phyloP scores from a whole-genome alignment of 2,888 invertebrate species.

The Orchestes rusci region DNA sequence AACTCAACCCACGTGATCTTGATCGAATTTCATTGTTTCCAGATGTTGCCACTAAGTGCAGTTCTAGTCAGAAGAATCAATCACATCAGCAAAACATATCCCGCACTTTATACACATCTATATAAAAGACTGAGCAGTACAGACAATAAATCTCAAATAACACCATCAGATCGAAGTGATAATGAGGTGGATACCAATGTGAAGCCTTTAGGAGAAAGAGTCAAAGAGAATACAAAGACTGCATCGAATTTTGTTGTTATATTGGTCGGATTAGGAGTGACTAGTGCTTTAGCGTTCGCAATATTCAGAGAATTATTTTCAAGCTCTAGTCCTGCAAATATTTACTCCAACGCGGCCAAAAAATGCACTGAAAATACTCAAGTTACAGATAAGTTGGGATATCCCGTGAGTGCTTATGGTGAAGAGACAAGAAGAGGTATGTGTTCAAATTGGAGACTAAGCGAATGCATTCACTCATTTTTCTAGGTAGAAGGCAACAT shows the following conservation, averaged over 20 bases:
- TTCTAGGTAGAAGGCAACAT: slow-evolving; percentile 49
- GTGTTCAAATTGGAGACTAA: slow-evolving; percentile 1
- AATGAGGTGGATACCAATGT: slow-evolving; percentile 49
- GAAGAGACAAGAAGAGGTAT: slow-evolving; percentile 73
- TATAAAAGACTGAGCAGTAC: too few species aligned
- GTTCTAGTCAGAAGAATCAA: too few species aligned
- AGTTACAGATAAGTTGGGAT: slow-evolving; percentile 77
- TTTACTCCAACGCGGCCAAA: slow-evolving; percentile 73
- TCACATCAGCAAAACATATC: too few species aligned
- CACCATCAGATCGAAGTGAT: too few species aligned
- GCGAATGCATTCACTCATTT: not conserved
- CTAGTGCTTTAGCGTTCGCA: slow-evolving; percentile 74
- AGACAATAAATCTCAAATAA: too few species aligned
- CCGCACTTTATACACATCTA: too few species aligned
- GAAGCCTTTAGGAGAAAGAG: slow-evolving; percentile 63
- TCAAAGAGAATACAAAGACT: slow-evolving; percentile 87
- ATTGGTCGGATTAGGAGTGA: slow-evolving; percentile 63
- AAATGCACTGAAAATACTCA: slow-evolving; percentile 67
- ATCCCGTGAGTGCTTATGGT: slow-evolving; percentile 83
- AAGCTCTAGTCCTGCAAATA: slow-evolving; percentile 75
- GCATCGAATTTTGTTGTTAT: slow-evolving; percentile 79
- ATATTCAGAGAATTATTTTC: slow-evolving; percentile 85
- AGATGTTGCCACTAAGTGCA: too few species aligned
- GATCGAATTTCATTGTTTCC: too few species aligned
- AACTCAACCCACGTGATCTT: too few species aligned